Evolutionary conservation across 2,888 invertebrate species (phyloP), one percentile per base, ranked within the genome.

Genomic region (Pheosia gnoma): DNA sequence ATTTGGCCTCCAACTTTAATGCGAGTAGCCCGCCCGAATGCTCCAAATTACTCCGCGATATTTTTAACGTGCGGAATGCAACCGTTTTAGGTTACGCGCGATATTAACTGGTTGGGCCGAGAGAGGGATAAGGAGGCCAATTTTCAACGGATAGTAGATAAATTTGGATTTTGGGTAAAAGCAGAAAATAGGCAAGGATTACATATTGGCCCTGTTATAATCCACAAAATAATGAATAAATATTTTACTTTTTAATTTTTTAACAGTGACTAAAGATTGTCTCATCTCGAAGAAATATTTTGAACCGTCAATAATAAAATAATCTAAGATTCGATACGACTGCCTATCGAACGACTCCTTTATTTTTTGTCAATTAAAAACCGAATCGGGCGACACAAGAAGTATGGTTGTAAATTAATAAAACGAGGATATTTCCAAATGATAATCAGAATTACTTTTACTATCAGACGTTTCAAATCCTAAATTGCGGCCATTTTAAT

Each of bases 11-110:
- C 87, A 90, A 90, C 89, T 90, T 89, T 88, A 89, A 90, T 88
- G 86, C 86, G 88, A 89, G 87, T 87, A 81, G 86, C 88, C 86
- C 87, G 79, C 76, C 80, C 86, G 84, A 90, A 93, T 92, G 91
- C 87, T 90, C 88, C 83, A 89, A 91, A 93, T 93, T 92, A 90
- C 92, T 93, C 81, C 77, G 86, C 89, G 86, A 91, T 93, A 93
- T 93, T 93, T 93, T 93, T 92, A 91, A 88, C 90, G 85, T 83
- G 79, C 81, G 93, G 93, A 90, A 93, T 93, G 90, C 87, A 88
- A 81, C 87, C 89, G 87, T 86, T 90, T 88, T 83, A 83, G 88
- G 89, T 89, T 89, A 87, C 85, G 83, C 83, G 84, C 87, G 83
- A 89, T 89, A 91, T 92, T 90, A 91, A 86, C 88, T 72, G 81